Evolutionary conservation across 1,140 invertebrate genomes (phyloP).

Genomic region (Drosophila pectinifera): DNA sequence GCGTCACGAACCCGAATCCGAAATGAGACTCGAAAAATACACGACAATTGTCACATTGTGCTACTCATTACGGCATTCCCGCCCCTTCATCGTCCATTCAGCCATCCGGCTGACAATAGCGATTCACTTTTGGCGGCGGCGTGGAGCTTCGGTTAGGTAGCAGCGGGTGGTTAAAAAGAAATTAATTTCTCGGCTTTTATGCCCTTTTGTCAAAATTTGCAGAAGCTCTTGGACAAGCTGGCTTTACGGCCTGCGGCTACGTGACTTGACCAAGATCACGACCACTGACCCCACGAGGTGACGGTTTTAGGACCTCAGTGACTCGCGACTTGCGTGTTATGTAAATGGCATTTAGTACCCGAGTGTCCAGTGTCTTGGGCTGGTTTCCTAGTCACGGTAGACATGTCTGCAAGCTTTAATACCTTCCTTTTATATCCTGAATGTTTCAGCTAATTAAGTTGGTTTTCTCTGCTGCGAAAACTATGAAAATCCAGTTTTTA

Average conservation of each 20-base stretch:
- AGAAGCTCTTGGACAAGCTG: constrained; percentile 27
- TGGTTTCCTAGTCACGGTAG: not conserved
- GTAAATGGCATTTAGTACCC: constrained; percentile 17
- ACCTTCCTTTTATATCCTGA: not conserved
- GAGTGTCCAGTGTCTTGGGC: constrained; percentile 1
- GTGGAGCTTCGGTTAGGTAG: constrained; percentile 4
- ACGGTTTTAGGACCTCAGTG: constrained; percentile 25
- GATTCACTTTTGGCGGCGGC: constrained; percentile 37
- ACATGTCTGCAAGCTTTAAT: not conserved
- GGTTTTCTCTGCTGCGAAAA: not conserved
- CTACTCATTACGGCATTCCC: constrained; percentile 73
- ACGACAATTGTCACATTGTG: constrained; percentile 77
- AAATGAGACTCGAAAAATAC: constrained; percentile 53
- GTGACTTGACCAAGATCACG: constrained; percentile 46
- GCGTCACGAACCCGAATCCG: constrained; percentile 53
- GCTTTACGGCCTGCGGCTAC: constrained; percentile 44
- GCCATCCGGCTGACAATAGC: constrained; percentile 21
- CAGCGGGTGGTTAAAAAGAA: constrained; percentile 49
- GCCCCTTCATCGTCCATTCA: constrained; percentile 37
- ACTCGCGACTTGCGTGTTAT: constrained; percentile 16
- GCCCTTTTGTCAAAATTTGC: constrained; percentile 41
- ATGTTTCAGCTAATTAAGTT: not conserved
- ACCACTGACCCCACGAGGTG: constrained; percentile 45
- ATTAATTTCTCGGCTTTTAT: constrained; percentile 49
- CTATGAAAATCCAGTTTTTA: not conserved